These are phyloP conservation scores for Sternarchorhynchus goeldii DNA, from an alignment of 2,797 vertebrate species.

Conservation along the genomic window DNA sequence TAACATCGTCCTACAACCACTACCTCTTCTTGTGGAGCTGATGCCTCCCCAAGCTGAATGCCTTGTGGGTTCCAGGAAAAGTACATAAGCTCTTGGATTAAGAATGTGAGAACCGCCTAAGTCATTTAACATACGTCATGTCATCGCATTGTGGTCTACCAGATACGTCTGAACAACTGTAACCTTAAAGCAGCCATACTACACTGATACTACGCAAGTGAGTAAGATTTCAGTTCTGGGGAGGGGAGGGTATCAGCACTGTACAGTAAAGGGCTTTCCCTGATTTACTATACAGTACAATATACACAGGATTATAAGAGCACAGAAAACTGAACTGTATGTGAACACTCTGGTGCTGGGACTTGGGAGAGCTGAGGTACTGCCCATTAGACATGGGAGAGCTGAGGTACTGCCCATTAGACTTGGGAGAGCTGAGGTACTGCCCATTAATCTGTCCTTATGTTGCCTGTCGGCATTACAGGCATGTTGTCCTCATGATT, in stretches of 20 bases:
- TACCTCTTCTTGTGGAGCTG: slow-evolving; percentile 8
- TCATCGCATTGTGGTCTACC: slow-evolving; percentile 1
- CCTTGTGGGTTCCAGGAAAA: slow-evolving; percentile 31
- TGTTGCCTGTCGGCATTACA: slow-evolving; percentile 57
- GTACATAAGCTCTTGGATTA: slow-evolving; percentile 43
- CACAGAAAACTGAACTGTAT: neutral
- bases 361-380: slow-evolving; percentile 47
- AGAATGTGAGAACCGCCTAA: slow-evolving; percentile 17
- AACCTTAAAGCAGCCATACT: too few species aligned
- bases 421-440: slow-evolving; percentile 47
- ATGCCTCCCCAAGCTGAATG: slow-evolving; percentile 22
- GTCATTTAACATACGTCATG: slow-evolving; percentile 3
- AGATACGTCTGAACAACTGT: slow-evolving; percentile 1
- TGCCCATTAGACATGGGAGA: slow-evolving; percentile 55
- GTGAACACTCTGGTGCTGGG: neutral
- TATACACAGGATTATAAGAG: neutral
- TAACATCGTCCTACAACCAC: neutral
- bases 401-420: slow-evolving; percentile 52
- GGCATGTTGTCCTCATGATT: slow-evolving; percentile 54
- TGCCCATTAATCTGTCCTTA: slow-evolving; percentile 64
- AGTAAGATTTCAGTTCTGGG: too few species aligned
- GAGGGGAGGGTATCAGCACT: too few species aligned
- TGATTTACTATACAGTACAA: neutral
- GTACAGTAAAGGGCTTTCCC: too few species aligned
- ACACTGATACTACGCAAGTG: too few species aligned